Percentiles rank a stretch among this genome's conserved stretches.
These are phyloP conservation scores for Thyatira batis DNA, from an alignment of 2,888 invertebrate genomes.

Conservation along the genomic window DNA sequence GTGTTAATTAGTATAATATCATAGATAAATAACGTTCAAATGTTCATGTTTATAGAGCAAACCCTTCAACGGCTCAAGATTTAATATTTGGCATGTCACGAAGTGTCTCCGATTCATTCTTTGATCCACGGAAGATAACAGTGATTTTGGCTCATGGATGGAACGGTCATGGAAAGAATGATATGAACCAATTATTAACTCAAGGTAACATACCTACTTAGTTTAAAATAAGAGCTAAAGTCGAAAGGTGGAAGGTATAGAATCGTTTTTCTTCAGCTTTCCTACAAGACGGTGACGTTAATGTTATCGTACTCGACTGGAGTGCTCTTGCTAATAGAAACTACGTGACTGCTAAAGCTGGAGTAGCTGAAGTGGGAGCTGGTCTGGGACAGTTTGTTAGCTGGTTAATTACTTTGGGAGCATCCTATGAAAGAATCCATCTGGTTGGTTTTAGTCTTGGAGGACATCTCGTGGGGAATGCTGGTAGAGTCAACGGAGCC, in stretches of 20 bases:
- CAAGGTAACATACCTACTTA: conserved; percentile 36
- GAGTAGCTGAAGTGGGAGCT: conserved; percentile 46
- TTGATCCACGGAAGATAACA: conserved; percentile 37
- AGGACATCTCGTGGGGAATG: conserved; percentile 65
- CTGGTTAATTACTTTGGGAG: conserved; percentile 47
- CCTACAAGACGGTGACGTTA: conserved; percentile 50
- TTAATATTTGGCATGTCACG: conserved; percentile 28
- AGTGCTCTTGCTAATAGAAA: conserved; percentile 50
- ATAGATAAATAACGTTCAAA: not conserved
- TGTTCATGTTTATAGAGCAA: conserved; percentile 33
- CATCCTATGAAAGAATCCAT: conserved; percentile 52
- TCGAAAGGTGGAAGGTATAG: too few species aligned
- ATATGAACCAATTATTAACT: conserved; percentile 44
- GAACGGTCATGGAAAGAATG: conserved; percentile 50
- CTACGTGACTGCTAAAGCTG: conserved; percentile 56
- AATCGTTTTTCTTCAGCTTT: conserved; percentile 43
- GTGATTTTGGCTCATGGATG: conserved; percentile 62
- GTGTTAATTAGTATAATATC: not conserved
- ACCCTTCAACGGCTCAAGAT: conserved; percentile 39
- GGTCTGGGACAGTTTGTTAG: conserved; percentile 51
- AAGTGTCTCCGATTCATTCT: conserved; percentile 42
- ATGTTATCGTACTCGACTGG: conserved; percentile 74
- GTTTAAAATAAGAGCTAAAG: not conserved
- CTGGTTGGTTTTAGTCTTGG: conserved; percentile 74
- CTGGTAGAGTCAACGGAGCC: conserved; percentile 51